These are phyloP conservation scores for Anarhynchus alexandrinus DNA, from an alignment of 2,113 vertebrate genomes.

Conservation along the genomic window DNA sequence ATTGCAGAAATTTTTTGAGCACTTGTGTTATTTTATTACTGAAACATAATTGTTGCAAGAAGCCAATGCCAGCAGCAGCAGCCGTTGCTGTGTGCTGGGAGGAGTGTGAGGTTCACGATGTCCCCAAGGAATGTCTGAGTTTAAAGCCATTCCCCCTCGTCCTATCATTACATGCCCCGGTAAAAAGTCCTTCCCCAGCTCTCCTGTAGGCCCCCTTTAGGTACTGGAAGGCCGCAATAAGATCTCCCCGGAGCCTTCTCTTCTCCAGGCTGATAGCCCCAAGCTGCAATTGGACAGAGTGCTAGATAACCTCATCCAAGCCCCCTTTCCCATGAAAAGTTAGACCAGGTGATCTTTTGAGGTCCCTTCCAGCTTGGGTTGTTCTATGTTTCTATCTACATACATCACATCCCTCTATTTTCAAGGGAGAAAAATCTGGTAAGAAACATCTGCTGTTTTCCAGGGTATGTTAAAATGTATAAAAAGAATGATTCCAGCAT, in stretches of 20 bases:
- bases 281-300: neutral
- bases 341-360: neutral
- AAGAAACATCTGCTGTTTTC: neutral
- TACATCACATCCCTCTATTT: neutral
- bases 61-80: neutral
- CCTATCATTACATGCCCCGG: no score
- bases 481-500: neutral
- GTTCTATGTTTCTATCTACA: neutral
- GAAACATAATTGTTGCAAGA: neutral
- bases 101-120: accelerated
- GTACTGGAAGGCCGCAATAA: no score
- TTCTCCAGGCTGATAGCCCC: no score
- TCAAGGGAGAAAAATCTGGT: neutral
- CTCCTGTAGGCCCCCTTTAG: no score
- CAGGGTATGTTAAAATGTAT: neutral
- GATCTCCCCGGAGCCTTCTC: no score
- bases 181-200: no score
- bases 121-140: neutral
- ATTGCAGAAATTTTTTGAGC: neutral
- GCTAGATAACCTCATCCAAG: neutral
- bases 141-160: no score
- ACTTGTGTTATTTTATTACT: neutral
- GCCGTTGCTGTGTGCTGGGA: neutral
- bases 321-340: neutral
- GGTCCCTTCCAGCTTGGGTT: accelerated